A percentile compares a stretch with the other conserved stretches of the same genome.
These are phyloP conservation scores for Ctenopoma kingsleyae DNA, from an alignment of 2,797 vertebrate genomes.

Conservation along the genomic window DNA sequence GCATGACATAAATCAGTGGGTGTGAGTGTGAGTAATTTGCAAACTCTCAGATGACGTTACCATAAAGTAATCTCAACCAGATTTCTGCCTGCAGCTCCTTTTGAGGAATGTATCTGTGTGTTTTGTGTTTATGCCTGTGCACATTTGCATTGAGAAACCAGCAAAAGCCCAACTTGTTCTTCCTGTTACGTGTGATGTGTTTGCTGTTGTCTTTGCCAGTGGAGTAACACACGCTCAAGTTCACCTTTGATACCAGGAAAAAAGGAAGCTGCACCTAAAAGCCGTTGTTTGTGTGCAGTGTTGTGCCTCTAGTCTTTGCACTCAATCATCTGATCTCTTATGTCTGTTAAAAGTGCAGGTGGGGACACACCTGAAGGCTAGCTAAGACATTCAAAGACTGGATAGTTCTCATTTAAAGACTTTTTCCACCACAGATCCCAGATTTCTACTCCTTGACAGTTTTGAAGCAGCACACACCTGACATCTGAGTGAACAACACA, in stretches of 20 bases:
- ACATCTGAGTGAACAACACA: too few relatives aligned
- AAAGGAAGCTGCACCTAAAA: slow-evolving; percentile 24
- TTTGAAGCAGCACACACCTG: too few relatives aligned
- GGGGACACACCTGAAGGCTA: too few relatives aligned
- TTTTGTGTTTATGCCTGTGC: slow-evolving; percentile 32
- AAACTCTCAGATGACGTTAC: slow-evolving; percentile 27
- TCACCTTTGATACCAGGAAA: slow-evolving; percentile 43
- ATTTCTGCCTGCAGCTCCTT: slow-evolving; percentile 22
- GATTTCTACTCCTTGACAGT: too few relatives aligned
- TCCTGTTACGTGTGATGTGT: slow-evolving; percentile 62
- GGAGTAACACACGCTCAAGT: slow-evolving; percentile 43
- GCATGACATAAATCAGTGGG: slow-evolving; percentile 47
- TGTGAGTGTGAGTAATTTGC: slow-evolving; percentile 47
- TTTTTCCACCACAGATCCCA: too few relatives aligned
- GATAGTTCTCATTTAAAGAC: too few relatives aligned
- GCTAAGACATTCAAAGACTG: too few relatives aligned
- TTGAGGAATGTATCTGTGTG: slow-evolving; percentile 10
- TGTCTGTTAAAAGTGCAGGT: neutral
- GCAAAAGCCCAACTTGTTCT: slow-evolving; percentile 68
- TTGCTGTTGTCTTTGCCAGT: slow-evolving; percentile 44
- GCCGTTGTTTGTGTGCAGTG: slow-evolving; percentile 37
- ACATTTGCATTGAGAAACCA: slow-evolving; percentile 56
- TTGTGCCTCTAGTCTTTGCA: slow-evolving; percentile 9
- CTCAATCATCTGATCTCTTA: slow-evolving; percentile 9
- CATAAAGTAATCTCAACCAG: slow-evolving; percentile 19